Evolutionary conservation across 1,140 invertebrate species (phyloP).

Genomic region (Drosophila sturtevanti): DNA sequence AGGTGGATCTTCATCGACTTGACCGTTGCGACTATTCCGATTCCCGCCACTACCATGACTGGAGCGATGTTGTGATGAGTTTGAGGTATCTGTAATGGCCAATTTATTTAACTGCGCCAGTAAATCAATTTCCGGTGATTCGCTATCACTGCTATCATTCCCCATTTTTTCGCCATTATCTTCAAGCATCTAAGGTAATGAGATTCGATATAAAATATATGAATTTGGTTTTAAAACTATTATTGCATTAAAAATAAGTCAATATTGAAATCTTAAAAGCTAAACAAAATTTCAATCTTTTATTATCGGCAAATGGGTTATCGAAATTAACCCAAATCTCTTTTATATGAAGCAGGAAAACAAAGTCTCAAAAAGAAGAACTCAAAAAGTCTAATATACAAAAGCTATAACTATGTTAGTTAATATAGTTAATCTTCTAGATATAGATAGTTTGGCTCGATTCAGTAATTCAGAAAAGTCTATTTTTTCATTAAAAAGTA

Average conservation of each 20-base stretch:
- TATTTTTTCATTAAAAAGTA: no score
- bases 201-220: background rate
- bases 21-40: background rate
- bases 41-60: conserved; percentile 23
- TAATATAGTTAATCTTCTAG: no score
- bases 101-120: conserved; percentile 86
- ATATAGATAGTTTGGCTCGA: no score
- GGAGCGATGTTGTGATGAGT: background rate
- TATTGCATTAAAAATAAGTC: background rate
- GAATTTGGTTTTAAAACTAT: no score
- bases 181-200: conserved; percentile 85
- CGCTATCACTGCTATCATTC: conserved; percentile 79
- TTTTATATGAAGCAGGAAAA: no score
- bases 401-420: no score
- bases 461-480: no score
- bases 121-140: conserved; percentile 84
- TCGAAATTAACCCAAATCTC: no score
- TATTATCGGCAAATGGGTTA: no score
- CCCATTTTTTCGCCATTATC: conserved; percentile 82
- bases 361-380: no score
- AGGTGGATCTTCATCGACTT: conserved; percentile 9
- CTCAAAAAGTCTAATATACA: no score
- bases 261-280: background rate
- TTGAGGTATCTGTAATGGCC: conserved; percentile 83
- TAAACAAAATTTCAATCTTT: no score